A percentile compares a stretch with the other conserved stretches of the same genome.
Conservation (phyloP, 2,888 invertebrate genomes). For the Vandiemenella viatica region DNA sequence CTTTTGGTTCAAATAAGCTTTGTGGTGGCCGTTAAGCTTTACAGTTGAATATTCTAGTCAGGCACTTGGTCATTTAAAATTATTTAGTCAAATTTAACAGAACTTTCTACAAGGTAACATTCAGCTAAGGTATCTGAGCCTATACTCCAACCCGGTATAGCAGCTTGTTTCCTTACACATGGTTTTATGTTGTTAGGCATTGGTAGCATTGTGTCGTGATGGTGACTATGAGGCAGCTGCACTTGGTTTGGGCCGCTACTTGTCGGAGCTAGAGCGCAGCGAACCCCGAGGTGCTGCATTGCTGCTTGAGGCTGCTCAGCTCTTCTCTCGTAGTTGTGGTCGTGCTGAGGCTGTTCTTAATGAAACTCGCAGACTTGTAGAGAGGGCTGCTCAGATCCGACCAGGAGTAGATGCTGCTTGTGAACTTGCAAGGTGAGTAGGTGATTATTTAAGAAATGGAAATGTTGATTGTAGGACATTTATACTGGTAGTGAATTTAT, state of each 20-base stretch:
- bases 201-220: constrained; percentile 58
- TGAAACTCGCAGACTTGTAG: constrained; percentile 61
- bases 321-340: constrained; percentile 48
- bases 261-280: constrained; percentile 46
- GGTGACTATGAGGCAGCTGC: constrained; percentile 61
- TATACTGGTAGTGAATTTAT: too few relatives aligned
- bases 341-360: constrained; percentile 48
- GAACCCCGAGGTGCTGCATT: constrained; percentile 65
- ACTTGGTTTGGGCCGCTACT: constrained; percentile 50
- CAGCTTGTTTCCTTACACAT: too few relatives aligned
- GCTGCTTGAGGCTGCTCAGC: constrained; percentile 51
- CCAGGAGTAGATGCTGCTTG: constrained; percentile 53
- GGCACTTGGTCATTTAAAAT: too few relatives aligned
- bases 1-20: too few relatives aligned
- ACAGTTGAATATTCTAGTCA: too few relatives aligned
- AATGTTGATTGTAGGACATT: too few relatives aligned
- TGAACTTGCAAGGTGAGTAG: constrained; percentile 53
- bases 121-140: too few relatives aligned
- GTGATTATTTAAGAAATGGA: too few relatives aligned
- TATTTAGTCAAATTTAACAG: too few relatives aligned
- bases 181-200: constrained; percentile 15
- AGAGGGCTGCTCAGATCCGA: constrained; percentile 59
- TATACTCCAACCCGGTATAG: too few relatives aligned
- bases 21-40: too few relatives aligned
- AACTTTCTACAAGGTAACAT: too few relatives aligned